Conservation (phyloP, 1,140 invertebrate genomes). For the Lasioglossum albipes region DNA sequence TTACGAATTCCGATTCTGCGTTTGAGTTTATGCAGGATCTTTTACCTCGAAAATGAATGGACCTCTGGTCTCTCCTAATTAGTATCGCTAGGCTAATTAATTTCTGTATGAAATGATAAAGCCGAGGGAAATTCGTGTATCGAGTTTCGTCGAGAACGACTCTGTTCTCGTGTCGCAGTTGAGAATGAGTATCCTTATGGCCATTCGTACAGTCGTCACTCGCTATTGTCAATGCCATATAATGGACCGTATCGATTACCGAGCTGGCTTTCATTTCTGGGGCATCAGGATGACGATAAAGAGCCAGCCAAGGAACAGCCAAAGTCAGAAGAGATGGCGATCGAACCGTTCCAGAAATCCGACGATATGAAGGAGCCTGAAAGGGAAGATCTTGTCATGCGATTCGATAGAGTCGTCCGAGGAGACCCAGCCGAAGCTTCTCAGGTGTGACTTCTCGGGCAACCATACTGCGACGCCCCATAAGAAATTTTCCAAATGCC, state of each 20-base stretch:
- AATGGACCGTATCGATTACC: conserved; percentile 28
- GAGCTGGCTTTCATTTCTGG: conserved; percentile 49
- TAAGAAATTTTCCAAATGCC: neutral
- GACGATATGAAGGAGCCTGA: conserved; percentile 65
- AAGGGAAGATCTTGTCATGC: conserved; percentile 73
- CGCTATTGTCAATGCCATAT: neutral
- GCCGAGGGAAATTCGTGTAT: too few species aligned
- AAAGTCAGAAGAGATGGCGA: conserved; percentile 61
- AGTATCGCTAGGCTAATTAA: too few species aligned
- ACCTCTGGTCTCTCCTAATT: too few species aligned
- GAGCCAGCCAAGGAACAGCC: conserved; percentile 45
- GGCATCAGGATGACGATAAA: conserved; percentile 68
- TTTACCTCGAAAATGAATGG: too few species aligned
- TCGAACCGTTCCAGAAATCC: conserved; percentile 61
- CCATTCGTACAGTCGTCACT: conserved; percentile 25
- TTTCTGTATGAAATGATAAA: too few species aligned
- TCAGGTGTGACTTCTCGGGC: conserved; percentile 63
- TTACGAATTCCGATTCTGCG: too few species aligned
- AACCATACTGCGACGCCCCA: neutral
- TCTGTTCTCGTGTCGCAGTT: neutral
- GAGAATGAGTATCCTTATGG: conserved; percentile 30
- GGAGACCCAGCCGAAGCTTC: conserved; percentile 66
- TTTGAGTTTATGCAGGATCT: too few species aligned
- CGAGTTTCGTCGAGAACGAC: neutral
- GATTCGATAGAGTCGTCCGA: conserved; percentile 72